Base-by-base conservation (phyloP, 1,140 invertebrate genomes). In the Elysia chlorotica region DNA sequence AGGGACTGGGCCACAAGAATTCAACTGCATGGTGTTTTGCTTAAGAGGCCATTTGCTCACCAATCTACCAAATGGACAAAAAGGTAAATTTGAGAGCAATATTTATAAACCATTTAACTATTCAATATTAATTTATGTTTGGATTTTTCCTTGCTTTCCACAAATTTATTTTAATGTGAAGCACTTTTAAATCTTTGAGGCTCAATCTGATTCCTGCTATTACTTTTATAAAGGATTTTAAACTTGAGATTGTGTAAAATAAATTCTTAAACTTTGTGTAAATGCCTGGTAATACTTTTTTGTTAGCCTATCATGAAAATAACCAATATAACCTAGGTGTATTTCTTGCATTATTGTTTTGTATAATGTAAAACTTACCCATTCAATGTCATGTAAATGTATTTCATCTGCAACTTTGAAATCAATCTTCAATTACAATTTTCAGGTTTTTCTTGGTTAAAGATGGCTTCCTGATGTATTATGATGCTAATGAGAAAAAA, bases 401-500 rank as follows among this genome's bases (percentile, higher is more conserved):
- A 14, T 48, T 10, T 48, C 10, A 48, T 48, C n/a, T 48, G 41
- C n/a, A 48, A 14, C 23, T 37, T 62, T 69, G 69, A 31, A 33
- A 57, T 66, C 59, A 33, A 30, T 62, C 74, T 38, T 59, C 28
- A n/a, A n/a, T n/a, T n/a, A n/a, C n/a, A n/a, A n/a, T 75, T 74
- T 81, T 48, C 63, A 85, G 84, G 70, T 86, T 84, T 74, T 86
- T 86, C 67, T 68, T 86, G 19, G 71, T 86, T 1, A 85, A 85
- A 77, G 85, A 86, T 80, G 85, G 85, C 6, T 86, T 80, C 67
- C 75, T 86, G 4, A 69, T 85, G 38, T 86, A 86, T 73, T 86
- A 86, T 74, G 65, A 76, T 70, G 83, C 85, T 48, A 79, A 75
- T 75, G 85, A 86, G 71, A 85, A 77, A 66, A 85, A 84, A 65